Evolutionary conservation across 2,888 invertebrate genomes (phyloP).

Genomic region (Sphaerophoria rueppellii): DNA sequence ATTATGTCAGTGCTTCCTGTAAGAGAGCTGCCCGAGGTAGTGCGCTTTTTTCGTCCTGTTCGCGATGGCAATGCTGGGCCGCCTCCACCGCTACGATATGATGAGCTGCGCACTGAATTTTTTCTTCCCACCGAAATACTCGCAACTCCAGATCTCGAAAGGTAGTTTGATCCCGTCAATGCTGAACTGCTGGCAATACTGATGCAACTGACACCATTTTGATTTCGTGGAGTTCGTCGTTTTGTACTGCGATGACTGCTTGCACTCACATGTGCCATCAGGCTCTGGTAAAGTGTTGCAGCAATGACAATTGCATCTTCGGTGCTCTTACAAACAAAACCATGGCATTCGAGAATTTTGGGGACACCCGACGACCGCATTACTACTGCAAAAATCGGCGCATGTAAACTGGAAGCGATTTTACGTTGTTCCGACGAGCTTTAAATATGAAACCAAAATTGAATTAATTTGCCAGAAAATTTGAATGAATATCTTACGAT

Average conservation of each 20-base stretch:
- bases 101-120: constrained; percentile 78
- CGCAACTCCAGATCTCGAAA: constrained; percentile 77
- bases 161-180: constrained; percentile 79
- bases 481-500: constrained; percentile 76
- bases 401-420: constrained; percentile 85
- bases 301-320: constrained; percentile 96
- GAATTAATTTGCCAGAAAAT: not conserved
- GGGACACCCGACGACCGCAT: constrained; percentile 91
- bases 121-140: constrained; percentile 77
- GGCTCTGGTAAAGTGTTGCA: constrained; percentile 93
- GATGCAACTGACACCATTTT: constrained; percentile 90
- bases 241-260: constrained; percentile 80
- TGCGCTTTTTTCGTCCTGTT: constrained; percentile 90
- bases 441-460: constrained; percentile 27
- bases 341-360: constrained; percentile 93
- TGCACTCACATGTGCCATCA: constrained; percentile 91
- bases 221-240: constrained; percentile 85
- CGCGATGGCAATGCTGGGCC: constrained; percentile 84
- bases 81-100: constrained; percentile 72
- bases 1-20: constrained; percentile 85
- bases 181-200: constrained; percentile 87
- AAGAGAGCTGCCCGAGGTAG: constrained; percentile 83
- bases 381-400: constrained; percentile 94
- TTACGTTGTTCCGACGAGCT: constrained; percentile 81
- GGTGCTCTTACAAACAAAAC: constrained; percentile 93